Conservation (phyloP, 2,113 vertebrate genomes). For the Aptenodytes patagonicus region DNA sequence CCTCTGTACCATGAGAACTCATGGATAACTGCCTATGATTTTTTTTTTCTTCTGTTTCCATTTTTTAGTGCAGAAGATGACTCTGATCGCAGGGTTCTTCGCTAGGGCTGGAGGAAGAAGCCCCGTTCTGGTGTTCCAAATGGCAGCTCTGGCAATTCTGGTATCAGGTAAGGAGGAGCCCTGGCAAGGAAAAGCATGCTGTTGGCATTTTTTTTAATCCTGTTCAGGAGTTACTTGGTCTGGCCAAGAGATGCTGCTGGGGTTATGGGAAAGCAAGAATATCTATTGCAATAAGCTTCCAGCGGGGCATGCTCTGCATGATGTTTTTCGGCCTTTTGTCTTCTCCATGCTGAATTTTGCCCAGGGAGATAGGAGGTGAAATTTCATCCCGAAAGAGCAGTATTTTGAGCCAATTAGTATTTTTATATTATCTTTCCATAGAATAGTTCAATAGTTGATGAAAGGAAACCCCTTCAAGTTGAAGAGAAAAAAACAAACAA, state of each 20-base stretch:
- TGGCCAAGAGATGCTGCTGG: not conserved
- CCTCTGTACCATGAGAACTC: not conserved
- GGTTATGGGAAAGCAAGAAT: not conserved
- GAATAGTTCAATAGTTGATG: not conserved
- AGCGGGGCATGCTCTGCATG: not conserved
- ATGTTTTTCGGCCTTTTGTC: not conserved
- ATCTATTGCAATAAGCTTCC: not conserved
- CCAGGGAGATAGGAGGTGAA: not conserved
- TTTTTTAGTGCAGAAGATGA: not conserved
- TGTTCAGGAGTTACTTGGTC: not conserved
- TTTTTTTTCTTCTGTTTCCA: not conserved
- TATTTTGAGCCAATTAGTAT: not conserved
- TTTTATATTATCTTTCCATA: not conserved
- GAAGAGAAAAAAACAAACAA: not conserved
- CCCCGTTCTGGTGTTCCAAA: not conserved
- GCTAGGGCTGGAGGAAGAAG: not conserved
- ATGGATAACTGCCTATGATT: not conserved
- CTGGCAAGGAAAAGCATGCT: not conserved
- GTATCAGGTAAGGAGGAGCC: not conserved
- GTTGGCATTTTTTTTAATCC: not conserved
- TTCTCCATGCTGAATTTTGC: not conserved
- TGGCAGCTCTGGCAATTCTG: not conserved
- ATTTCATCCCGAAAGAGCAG: not conserved
- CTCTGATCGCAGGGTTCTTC: not conserved
- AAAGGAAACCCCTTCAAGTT: not conserved